Evolutionary conservation across 2,888 invertebrate genomes (phyloP), one percentile per base, ranked within the genome.

Genomic region (Petrolisthes cinctipes): DNA sequence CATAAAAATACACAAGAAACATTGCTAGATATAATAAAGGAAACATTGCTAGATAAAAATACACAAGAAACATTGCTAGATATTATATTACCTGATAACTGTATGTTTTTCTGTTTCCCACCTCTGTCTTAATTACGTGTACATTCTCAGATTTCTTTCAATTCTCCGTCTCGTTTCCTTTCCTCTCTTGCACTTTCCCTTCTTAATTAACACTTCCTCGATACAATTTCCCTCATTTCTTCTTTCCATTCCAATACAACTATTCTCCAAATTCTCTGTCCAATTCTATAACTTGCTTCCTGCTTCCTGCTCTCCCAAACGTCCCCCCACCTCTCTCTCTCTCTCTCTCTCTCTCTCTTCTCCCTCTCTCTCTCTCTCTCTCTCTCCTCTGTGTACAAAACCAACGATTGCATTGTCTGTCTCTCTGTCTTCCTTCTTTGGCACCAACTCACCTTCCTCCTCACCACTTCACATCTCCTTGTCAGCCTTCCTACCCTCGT

Each of bases 341-440:
- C 81, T 81, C 81, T 61, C 61, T 57, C 81, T 81, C 61, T 81
- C 61, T n/a, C 61, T 57, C 61, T 61, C 61, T 20, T 20, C 57
- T 61, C 57, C 17, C 57, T 57, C 61, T 57, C 23, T 81, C 17
- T 51, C 23, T 7, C 61, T 76, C 37, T 76, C 37, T 14, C 5
- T 71, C 76, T 51, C 76, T 76, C 76, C 73, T 20, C 6, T n/a
- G 20, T n/a, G n/a, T n/a, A n/a, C n/a, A n/a, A n/a, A n/a, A n/a
- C n/a, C n/a, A n/a, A n/a, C n/a, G n/a, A n/a, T n/a, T n/a, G n/a
- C n/a, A n/a, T n/a, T n/a, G n/a, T n/a, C n/a, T n/a, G n/a, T n/a
- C n/a, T n/a, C n/a, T n/a, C n/a, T n/a, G n/a, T n/a, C n/a, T n/a
- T n/a, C n/a, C n/a, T n/a, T n/a, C n/a, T n/a, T n/a, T n/a, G n/a